Conservation (phyloP, 1,140 invertebrate genomes). For the Thalassaphorura encarpata region DNA sequence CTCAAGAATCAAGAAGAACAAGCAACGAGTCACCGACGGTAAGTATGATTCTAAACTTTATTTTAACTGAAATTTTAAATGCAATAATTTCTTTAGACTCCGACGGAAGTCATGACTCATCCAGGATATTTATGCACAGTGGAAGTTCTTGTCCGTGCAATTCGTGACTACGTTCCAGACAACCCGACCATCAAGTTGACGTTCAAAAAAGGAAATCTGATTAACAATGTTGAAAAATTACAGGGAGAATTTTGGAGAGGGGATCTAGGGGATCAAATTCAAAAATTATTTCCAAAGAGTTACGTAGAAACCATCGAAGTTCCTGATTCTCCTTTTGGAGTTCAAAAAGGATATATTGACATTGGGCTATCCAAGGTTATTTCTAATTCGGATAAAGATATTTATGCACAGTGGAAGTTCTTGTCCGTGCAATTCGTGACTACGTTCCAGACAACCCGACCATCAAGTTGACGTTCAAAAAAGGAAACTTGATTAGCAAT, state of each 20-base stretch:
- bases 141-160: constrained; percentile 6
- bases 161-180: constrained; percentile 1
- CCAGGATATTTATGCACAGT: constrained; percentile 11
- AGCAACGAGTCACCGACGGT: not conserved
- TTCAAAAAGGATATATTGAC: constrained; percentile 19
- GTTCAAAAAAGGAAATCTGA: constrained; percentile 88
- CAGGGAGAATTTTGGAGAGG: constrained; percentile 85
- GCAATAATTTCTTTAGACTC: not conserved
- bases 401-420: too few species aligned
- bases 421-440: constrained; percentile 6
- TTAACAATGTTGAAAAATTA: constrained; percentile 78
- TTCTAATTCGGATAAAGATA: too few species aligned
- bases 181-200: constrained; percentile 70
- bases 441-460: constrained; percentile 36
- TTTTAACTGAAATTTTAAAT: not conserved
- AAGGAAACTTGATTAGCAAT: constrained; percentile 90
- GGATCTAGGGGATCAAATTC: constrained; percentile 83
- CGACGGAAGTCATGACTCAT: constrained; percentile 6
- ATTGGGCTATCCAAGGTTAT: constrained; percentile 10
- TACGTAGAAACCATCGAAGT: constrained; percentile 79
- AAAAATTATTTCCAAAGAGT: constrained; percentile 87
- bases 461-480: constrained; percentile 87
- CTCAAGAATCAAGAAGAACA: constrained; percentile 1
- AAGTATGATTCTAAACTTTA: constrained; percentile 1
- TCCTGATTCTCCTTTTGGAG: constrained; percentile 17